Evolutionary conservation across 30 jellyfish, hydroid and myxozoan species (phyloP).

Genomic region (Pseudorhiza aurosa): DNA sequence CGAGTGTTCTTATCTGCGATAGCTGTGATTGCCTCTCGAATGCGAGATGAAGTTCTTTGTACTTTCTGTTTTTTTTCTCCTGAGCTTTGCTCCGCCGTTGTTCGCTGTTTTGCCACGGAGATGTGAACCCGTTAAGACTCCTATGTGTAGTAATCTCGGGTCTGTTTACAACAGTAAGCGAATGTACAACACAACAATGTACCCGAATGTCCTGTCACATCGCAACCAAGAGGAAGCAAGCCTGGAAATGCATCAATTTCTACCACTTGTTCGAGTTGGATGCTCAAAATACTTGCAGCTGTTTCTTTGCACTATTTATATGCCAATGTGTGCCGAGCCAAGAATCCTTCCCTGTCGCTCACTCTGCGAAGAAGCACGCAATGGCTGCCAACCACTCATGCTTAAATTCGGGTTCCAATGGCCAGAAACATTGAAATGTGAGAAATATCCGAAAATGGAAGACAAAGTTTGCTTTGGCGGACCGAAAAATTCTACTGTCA

Average conservation of each 20-base stretch:
- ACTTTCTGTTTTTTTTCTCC: too few species aligned
- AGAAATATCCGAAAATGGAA: conserved; percentile 52
- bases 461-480: conserved; percentile 23
- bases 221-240: conserved; percentile 90
- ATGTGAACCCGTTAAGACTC: conserved; percentile 34
- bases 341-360: conserved; percentile 81
- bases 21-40: too few species aligned
- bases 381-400: conserved; percentile 72
- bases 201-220: conserved; percentile 76
- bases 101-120: neutral
- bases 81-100: too few species aligned
- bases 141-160: conserved; percentile 30
- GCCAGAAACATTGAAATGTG: conserved; percentile 79
- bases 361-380: conserved; percentile 72
- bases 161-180: neutral
- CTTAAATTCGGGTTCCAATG: conserved; percentile 68
- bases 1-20: too few species aligned
- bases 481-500: neutral
- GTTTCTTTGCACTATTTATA: conserved; percentile 79
- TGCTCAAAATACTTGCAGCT: conserved; percentile 73
- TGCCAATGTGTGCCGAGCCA: conserved; percentile 75
- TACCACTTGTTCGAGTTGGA: conserved; percentile 69
- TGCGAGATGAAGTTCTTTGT: too few species aligned
- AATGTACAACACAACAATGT: conserved; percentile 81
- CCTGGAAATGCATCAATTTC: conserved; percentile 65